Evolutionary conservation across 2,113 vertebrate species (phyloP).

Genomic region (Picathartes gymnocephalus): DNA sequence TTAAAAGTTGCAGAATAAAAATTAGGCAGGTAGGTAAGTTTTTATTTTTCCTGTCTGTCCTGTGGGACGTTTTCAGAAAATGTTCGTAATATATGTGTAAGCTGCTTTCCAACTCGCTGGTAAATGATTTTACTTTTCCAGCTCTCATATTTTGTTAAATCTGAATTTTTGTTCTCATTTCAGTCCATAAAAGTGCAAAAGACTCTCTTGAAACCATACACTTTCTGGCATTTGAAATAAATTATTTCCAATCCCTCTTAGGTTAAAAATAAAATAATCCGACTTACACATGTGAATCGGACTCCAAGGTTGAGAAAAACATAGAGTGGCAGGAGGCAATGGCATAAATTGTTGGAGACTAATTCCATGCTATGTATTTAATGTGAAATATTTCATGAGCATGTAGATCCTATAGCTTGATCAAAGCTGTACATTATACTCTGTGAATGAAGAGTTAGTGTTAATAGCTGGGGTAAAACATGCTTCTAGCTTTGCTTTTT

Average conservation of each 20-base stretch:
- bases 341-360: conserved; percentile 41
- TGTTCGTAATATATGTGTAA: not conserved
- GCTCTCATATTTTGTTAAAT: conserved; percentile 64
- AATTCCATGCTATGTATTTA: conserved; percentile 48
- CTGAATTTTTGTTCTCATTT: conserved; percentile 60
- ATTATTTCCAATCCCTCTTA: conserved; percentile 21
- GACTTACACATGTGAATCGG: conserved; percentile 36
- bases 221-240: conserved; percentile 50
- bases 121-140: conserved; percentile 30
- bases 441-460: conserved; percentile 44
- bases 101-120: not conserved
- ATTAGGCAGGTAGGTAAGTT: conserved; percentile 11
- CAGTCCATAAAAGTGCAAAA: conserved; percentile 33
- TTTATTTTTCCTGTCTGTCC: conserved; percentile 10
- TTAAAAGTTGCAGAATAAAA: conserved; percentile 18
- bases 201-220: conserved; percentile 41
- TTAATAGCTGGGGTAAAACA: conserved; percentile 49
- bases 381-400: conserved; percentile 58
- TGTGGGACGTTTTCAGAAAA: conserved; percentile 37
- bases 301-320: conserved; percentile 43
- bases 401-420: conserved; percentile 47
- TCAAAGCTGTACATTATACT: conserved; percentile 19
- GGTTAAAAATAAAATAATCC: conserved; percentile 61
- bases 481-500: conserved; percentile 49
- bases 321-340: not conserved